These are phyloP conservation scores for Myodes glareolus DNA, from an alignment of 2,113 vertebrate genomes.

Conservation along the genomic window DNA sequence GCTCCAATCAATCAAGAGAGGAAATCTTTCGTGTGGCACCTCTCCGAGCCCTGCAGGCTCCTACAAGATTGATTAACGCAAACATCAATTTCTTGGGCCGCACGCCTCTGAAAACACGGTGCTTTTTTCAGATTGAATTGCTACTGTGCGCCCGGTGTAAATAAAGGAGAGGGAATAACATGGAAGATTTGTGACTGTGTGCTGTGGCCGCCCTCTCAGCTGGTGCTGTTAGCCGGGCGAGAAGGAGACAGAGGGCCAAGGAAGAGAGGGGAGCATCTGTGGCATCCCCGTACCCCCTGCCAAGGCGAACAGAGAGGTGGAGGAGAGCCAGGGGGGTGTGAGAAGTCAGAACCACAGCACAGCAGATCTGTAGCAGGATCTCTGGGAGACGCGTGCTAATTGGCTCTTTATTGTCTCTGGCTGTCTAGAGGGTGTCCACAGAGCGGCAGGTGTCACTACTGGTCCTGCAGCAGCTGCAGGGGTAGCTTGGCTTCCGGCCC, in stretches of 20 bases:
- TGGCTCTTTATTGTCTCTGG: not conserved
- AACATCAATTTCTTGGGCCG: slow-evolving; percentile 75
- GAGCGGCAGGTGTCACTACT: not conserved
- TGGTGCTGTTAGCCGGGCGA: accelerated
- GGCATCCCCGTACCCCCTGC: not conserved
- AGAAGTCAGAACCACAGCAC: accelerated
- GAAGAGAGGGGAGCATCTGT: not conserved
- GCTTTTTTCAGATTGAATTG: slow-evolving; percentile 68
- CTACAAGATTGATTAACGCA: slow-evolving; percentile 73
- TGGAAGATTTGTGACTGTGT: not conserved
- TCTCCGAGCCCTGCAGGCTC: slow-evolving; percentile 61
- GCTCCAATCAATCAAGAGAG: slow-evolving; percentile 74
- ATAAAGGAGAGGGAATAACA: slow-evolving; percentile 42
- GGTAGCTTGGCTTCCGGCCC: not conserved
- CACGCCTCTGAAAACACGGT: slow-evolving; percentile 46
- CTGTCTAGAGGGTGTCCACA: not conserved
- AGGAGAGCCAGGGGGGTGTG: not conserved
- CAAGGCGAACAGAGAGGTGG: not conserved
- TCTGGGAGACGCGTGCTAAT: not conserved
- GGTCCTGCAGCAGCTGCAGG: not conserved
- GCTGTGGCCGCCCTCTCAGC: not conserved
- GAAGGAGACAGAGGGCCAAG: accelerated
- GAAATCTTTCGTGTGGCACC: slow-evolving; percentile 65
- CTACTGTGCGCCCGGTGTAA: slow-evolving; percentile 52
- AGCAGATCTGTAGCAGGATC: not conserved